These are phyloP conservation scores for Zeuzera pyrina DNA, from an alignment of 2,888 invertebrate genomes.

Conservation along the genomic window DNA sequence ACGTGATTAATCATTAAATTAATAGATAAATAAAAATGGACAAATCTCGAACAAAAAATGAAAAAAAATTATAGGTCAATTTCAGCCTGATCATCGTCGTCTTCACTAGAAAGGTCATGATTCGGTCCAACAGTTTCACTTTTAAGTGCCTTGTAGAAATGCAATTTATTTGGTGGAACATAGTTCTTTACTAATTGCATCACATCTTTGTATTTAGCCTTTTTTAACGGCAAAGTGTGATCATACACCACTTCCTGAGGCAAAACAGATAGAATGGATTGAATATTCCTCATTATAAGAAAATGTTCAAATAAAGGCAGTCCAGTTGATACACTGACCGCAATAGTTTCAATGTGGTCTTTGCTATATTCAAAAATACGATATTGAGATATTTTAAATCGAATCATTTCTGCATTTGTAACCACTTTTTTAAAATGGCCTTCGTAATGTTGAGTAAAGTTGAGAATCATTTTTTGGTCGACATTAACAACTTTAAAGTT, in stretches of 20 bases:
- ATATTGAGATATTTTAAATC: too few species aligned
- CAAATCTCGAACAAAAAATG: too few species aligned
- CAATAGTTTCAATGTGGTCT: not conserved
- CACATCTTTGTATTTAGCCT: constrained; percentile 3
- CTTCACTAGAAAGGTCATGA: constrained; percentile 3
- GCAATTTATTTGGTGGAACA: constrained; percentile 2
- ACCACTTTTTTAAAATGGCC: too few species aligned
- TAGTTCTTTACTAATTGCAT: constrained; percentile 3
- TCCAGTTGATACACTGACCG: constrained; percentile 1
- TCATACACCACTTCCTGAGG: not conserved
- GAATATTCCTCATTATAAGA: not conserved
- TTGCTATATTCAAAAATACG: not conserved
- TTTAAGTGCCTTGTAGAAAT: constrained; percentile 3
- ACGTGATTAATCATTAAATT: too few species aligned
- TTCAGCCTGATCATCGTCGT: constrained; percentile 4
- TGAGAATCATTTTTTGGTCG: too few species aligned
- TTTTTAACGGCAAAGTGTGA: constrained; percentile 1
- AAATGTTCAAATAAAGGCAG: constrained; percentile 1
- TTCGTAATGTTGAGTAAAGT: too few species aligned
- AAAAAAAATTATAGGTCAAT: not conserved
- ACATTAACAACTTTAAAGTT: too few species aligned
- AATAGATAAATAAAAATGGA: too few species aligned
- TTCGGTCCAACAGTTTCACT: not conserved
- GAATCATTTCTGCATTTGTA: too few species aligned
- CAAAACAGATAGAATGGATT: constrained; percentile 1